A percentile compares a stretch with the other conserved stretches of the same genome.
These are phyloP conservation scores for Spermophilus dauricus DNA, from an alignment of 2,113 vertebrate genomes.

Conservation along the genomic window DNA sequence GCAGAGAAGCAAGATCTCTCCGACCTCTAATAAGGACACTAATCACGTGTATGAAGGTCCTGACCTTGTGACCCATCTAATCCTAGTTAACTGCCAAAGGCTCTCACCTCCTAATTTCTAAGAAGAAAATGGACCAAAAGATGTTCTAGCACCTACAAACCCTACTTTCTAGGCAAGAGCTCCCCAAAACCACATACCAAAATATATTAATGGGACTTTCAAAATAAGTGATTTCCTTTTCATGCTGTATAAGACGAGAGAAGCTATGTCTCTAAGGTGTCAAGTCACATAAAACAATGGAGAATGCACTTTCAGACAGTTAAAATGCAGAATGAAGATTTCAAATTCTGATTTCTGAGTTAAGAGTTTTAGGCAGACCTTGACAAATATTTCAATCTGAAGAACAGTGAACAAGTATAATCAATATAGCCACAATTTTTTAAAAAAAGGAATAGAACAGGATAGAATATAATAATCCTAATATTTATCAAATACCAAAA, in stretches of 20 bases:
- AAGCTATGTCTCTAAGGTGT: not conserved
- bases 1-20: not conserved
- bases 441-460: not conserved
- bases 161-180: not conserved
- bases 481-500: not conserved
- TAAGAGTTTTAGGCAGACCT: not conserved
- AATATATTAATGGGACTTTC: not conserved
- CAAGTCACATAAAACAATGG: not conserved
- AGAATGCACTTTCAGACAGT: not conserved
- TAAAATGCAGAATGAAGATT: slow-evolving; percentile 3
- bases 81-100: not conserved
- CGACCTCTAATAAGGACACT: not conserved
- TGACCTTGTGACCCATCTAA: not conserved
- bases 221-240: not conserved
- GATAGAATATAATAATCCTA: not conserved
- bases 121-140: not conserved
- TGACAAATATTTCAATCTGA: slow-evolving; percentile 3
- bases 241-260: not conserved
- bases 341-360: not conserved
- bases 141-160: not conserved
- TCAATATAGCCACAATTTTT: not conserved
- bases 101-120: not conserved
- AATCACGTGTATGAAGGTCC: not conserved
- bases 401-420: not conserved
- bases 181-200: not conserved